phyloP scores from a whole-genome alignment of 2,888 invertebrate genomes.

The Lissocephala sabroskyi region DNA sequence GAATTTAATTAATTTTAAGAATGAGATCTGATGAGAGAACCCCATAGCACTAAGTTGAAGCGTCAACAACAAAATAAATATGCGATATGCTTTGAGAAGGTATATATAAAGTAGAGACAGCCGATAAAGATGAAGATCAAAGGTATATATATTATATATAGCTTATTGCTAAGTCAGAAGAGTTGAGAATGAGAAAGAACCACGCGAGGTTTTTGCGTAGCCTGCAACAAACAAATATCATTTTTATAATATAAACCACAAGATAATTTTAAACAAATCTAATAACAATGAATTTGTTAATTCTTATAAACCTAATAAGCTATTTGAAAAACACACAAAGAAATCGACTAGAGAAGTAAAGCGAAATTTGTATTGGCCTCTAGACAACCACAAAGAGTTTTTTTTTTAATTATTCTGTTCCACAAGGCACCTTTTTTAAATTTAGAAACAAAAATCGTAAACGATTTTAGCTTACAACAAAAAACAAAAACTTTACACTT shows the following conservation, averaged over 20 bases:
- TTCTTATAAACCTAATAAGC: slow-evolving; percentile 31
- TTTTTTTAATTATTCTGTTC: slow-evolving; percentile 22
- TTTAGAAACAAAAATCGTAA: slow-evolving; percentile 37
- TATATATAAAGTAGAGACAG: slow-evolving; percentile 9
- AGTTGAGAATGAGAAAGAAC: too few species aligned
- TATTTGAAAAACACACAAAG: slow-evolving; percentile 14
- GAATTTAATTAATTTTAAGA: slow-evolving; percentile 71
- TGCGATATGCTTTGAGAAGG: slow-evolving; percentile 51
- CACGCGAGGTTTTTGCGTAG: slow-evolving; percentile 48
- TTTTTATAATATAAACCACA: slow-evolving; percentile 43
- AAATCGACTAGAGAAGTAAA: slow-evolving; percentile 17
- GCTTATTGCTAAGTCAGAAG: slow-evolving; percentile 7
- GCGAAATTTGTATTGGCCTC: slow-evolving; percentile 30
- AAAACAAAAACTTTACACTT: slow-evolving; percentile 50
- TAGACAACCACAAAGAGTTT: slow-evolving; percentile 12
- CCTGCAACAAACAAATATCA: slow-evolving; percentile 49
- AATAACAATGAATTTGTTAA: slow-evolving; percentile 50
- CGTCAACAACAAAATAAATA: slow-evolving; percentile 40
- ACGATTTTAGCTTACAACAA: slow-evolving; percentile 49
- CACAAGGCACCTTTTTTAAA: slow-evolving; percentile 20
- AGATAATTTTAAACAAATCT: slow-evolving; percentile 27
- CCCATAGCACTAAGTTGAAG: slow-evolving; percentile 47
- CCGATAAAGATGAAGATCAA: slow-evolving; percentile 16
- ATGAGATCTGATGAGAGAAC: slow-evolving; percentile 31
- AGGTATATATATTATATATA: not conserved